Percentiles rank a stretch among this genome's conserved stretches.
Evolutionary conservation across 2,888 invertebrate species (phyloP).

Genomic region (Biston stratarius): DNA sequence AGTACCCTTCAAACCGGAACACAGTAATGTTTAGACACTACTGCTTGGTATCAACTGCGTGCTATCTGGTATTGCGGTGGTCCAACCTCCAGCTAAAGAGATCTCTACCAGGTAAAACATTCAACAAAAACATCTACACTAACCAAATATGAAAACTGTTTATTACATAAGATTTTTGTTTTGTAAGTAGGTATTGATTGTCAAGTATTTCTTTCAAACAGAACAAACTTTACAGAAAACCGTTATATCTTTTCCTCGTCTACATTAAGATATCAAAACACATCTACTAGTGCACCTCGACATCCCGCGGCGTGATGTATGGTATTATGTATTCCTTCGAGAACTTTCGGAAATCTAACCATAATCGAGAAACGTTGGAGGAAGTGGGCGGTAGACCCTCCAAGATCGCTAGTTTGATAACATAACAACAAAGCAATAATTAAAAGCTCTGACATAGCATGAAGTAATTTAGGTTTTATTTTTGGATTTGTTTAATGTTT

Average conservation of each 20-base stretch:
- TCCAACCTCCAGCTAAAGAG: no score
- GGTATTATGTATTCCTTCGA: slow-evolving; percentile 44
- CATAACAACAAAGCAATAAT: slow-evolving; percentile 62
- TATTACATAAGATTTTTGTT: no score
- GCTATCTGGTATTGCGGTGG: no score
- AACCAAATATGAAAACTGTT: no score
- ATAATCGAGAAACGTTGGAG: slow-evolving; percentile 59
- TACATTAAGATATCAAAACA: slow-evolving; percentile 33
- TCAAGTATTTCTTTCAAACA: no score
- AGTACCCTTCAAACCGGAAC: no score
- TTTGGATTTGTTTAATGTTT: slow-evolving; percentile 8
- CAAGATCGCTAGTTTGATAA: slow-evolving; percentile 57
- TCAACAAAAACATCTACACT: not conserved
- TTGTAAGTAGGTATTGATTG: no score
- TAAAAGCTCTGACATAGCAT: slow-evolving; percentile 67
- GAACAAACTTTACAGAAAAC: not conserved
- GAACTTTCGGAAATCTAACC: slow-evolving; percentile 57
- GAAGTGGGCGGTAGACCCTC: slow-evolving; percentile 52
- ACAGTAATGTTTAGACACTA: no score
- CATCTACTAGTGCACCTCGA: slow-evolving; percentile 16
- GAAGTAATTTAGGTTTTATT: slow-evolving; percentile 41
- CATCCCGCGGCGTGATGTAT: slow-evolving; percentile 36
- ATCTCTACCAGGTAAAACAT: no score
- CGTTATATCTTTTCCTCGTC: slow-evolving; percentile 10
- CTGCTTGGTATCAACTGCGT: no score